These are phyloP conservation scores for Limnothrissa miodon DNA, from an alignment of 2,113 vertebrate species.

Conservation along the genomic window DNA sequence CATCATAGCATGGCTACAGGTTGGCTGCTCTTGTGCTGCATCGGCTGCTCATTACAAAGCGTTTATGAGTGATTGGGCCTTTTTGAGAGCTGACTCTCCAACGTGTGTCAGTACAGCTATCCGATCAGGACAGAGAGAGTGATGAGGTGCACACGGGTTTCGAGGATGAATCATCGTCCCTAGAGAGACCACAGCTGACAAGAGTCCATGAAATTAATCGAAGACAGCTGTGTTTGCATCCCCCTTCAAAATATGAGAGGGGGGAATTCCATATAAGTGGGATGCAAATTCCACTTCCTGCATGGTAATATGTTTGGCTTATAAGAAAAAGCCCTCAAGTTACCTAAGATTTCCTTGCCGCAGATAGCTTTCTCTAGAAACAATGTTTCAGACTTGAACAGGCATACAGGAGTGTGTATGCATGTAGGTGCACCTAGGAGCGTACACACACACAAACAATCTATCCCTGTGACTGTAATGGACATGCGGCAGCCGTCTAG, in stretches of 20 bases:
- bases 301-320: not conserved
- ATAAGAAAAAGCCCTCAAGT: not conserved
- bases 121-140: not conserved
- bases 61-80: not conserved
- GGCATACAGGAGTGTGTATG: not conserved
- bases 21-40: not conserved
- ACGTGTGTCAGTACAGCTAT: not conserved
- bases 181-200: not conserved
- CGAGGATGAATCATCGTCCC: not conserved
- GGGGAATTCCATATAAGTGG: not conserved
- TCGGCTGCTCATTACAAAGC: not conserved
- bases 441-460: not conserved
- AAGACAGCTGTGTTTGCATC: not conserved
- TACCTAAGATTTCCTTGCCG: not conserved
- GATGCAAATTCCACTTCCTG: not conserved
- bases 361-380: not conserved
- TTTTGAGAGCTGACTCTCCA: not conserved
- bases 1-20: not conserved
- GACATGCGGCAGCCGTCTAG: conserved; percentile 6
- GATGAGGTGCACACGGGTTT: not conserved
- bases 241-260: not conserved
- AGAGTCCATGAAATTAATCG: not conserved
- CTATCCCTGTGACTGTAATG: conserved; percentile 17
- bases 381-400: not conserved
- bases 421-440: not conserved